Base-by-base conservation (phyloP, 2,888 invertebrate species). In the Druceiella hillmani region DNA sequence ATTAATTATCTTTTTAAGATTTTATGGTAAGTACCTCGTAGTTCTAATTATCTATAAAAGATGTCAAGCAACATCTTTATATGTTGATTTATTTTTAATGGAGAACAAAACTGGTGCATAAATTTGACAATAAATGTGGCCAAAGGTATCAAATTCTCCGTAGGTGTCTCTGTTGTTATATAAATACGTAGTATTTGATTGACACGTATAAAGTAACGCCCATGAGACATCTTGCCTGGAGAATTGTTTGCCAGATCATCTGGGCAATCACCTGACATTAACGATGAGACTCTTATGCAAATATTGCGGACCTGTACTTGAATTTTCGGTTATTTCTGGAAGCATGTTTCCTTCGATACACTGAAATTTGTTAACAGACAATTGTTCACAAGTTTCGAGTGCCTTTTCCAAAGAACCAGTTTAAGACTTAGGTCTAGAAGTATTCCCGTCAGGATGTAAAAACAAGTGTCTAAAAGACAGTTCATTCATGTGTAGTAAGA, bases 91-190 rank as follows among this genome's bases (percentile, higher is more conserved):
- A 16, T 15, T 32, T 32, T 32, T 32, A 32, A 32, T 32, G 3
- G 4, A 10, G 17, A 32, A 32, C 3, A n/a, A 17, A 17, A 7
- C n/a, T 17, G 17, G 5, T 4, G 32, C 52, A 7, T 29, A 29
- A 12, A 11, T n/a, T n/a, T n/a, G n/a, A n/a, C n/a, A n/a, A n/a
- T n/a, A n/a, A n/a, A n/a, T n/a, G n/a, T n/a, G n/a, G n/a, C n/a
- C n/a, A n/a, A n/a, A n/a, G 14, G 9, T 3, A 9, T 29, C 11
- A 29, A 29, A 29, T 29, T 29, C 3, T 29, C 29, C 4, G 12
- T 9, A 9, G 29, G 13, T 5, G 4, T 14, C 14, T 29, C 29
- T 29, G 29, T 29, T 13, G 13, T 9, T 29, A 12, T 15, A 29
- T 29, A 29, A 3, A 29, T 20, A 9, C 6, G 6, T 20, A 9